A percentile compares a stretch with the other conserved stretches of the same genome.
phyloP scores from a whole-genome alignment of 2,113 vertebrate species.

The Ageneiosus marmoratus region DNA sequence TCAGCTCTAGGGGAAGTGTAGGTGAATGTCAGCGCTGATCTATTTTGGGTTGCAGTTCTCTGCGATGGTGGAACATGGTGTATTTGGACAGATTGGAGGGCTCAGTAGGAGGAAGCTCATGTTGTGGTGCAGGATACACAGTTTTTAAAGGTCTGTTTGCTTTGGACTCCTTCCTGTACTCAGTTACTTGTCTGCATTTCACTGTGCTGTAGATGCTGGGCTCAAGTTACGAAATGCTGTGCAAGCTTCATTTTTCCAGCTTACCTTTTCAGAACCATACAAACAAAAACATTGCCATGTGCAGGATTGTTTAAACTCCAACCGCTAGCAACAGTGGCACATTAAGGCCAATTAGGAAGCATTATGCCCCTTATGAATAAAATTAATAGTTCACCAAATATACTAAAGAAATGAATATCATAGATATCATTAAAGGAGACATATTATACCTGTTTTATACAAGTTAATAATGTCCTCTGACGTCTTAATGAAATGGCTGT shows the following conservation, averaged over 20 bases:
- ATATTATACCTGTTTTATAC: too few relatives aligned
- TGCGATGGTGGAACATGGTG: slow-evolving; percentile 30
- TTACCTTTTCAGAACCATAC: neutral
- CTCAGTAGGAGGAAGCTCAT: slow-evolving; percentile 43
- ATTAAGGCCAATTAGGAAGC: neutral
- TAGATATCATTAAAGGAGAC: neutral
- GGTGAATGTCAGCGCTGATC: slow-evolving; percentile 22
- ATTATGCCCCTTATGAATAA: neutral
- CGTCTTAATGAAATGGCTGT: too few relatives aligned
- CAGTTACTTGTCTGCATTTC: neutral
- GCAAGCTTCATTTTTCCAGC: slow-evolving; percentile 3
- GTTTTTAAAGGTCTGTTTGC: slow-evolving; percentile 4
- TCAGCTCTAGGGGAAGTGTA: slow-evolving; percentile 10
- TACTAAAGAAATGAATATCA: too few relatives aligned
- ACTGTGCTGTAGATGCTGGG: neutral
- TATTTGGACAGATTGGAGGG: slow-evolving; percentile 32
- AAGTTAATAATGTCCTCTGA: too few relatives aligned
- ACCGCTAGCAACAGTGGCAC: neutral
- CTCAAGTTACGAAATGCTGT: neutral
- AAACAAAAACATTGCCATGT: neutral
- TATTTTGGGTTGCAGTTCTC: slow-evolving; percentile 35
- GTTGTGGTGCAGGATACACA: slow-evolving; percentile 32
- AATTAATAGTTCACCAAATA: neutral
- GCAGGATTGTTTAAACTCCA: neutral
- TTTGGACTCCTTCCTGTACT: slow-evolving; percentile 2